A percentile compares a stretch with the other conserved stretches of the same genome.
Conservation (phyloP, 2,113 vertebrate genomes). For the Lonchura striata region DNA sequence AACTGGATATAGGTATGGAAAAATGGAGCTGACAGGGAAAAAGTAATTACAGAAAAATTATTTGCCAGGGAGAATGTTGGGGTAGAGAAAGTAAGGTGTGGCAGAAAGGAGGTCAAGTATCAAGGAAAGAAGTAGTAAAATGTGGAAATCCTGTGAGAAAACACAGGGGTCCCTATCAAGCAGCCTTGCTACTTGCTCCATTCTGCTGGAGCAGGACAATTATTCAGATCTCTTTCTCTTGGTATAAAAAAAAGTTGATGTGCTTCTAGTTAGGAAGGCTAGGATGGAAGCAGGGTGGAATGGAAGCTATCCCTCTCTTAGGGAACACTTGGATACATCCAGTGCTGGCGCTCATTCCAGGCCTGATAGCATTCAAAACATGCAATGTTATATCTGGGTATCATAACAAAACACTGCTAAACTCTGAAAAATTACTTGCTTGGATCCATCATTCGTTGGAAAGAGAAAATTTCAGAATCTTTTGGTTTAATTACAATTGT, state of each 20-base stretch:
- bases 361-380: background rate
- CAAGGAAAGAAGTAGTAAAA: background rate
- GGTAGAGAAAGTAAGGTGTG: background rate
- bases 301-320: background rate
- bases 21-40: background rate
- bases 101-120: background rate
- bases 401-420: background rate
- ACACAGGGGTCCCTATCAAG: background rate
- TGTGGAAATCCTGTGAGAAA: background rate
- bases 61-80: background rate
- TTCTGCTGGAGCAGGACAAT: background rate
- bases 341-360: background rate
- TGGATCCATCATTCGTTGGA: background rate
- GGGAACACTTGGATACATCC: accelerated
- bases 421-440: background rate
- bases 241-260: background rate
- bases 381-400: background rate
- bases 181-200: background rate
- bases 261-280: background rate
- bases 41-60: background rate
- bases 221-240: background rate
- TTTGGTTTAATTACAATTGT: background rate
- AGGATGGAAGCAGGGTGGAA: background rate
- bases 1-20: background rate
- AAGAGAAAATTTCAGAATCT: background rate